Evolutionary conservation across 2,888 invertebrate species (phyloP).

Genomic region (Protonemura montana): DNA sequence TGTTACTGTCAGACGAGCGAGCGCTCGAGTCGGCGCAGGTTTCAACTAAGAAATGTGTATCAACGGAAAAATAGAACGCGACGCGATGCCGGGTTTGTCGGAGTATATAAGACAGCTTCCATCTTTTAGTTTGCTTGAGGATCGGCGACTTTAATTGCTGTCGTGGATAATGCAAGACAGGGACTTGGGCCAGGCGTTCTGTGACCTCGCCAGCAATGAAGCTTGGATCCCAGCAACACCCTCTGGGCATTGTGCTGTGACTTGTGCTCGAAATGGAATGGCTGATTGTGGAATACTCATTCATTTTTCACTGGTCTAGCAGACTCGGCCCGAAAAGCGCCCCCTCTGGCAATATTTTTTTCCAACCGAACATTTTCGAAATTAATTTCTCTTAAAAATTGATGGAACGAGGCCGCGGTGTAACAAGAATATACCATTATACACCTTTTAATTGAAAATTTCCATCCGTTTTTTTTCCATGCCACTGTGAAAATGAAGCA

Average conservation of each 20-base stretch:
- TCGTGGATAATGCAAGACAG: not conserved
- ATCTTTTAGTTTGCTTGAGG: not conserved
- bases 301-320: not conserved
- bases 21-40: not conserved
- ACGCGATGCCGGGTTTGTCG: not conserved
- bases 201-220: too few relatives aligned
- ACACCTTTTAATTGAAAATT: conserved; percentile 8
- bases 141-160: not conserved
- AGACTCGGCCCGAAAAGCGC: not conserved
- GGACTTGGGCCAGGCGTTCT: too few relatives aligned
- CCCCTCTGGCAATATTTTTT: not conserved
- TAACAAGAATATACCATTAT: conserved; percentile 22
- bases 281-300: conserved; percentile 13
- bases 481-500: not conserved
- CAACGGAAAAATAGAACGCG: not conserved
- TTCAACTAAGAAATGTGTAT: not conserved
- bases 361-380: conserved; percentile 24
- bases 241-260: not conserved
- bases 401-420: not conserved
- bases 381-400: conserved; percentile 29
- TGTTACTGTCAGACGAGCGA: conserved; percentile 22
- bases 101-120: not conserved
- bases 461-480: not conserved
- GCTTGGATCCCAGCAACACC: too few relatives aligned
- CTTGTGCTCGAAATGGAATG: not conserved